Evolutionary conservation across 1,140 invertebrate genomes (phyloP), one percentile per base, ranked within the genome.

Genomic region (Metaphire vulgaris): DNA sequence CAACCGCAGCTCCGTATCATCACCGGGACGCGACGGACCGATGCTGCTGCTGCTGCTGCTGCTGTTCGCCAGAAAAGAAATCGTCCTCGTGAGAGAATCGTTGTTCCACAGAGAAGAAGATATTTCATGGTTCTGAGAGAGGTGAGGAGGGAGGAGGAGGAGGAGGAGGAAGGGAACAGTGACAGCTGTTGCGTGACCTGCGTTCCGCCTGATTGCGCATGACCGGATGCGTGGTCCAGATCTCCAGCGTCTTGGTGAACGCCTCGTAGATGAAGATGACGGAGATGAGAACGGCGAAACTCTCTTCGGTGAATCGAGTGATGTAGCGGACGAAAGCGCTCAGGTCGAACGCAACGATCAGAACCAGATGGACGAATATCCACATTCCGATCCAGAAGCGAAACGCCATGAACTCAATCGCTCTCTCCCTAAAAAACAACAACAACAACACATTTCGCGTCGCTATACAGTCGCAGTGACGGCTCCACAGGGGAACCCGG

Each of bases 251-350:
- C 79, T 90, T 90, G 74, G 85, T 84, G 73, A 90, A 81, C 84
- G 96, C 94, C 90, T 99, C 98, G 84, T 94, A 95, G 84, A 99
- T 97, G 87, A 99, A 99, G 83, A 99, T 99, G 79, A 99, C 92
- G 1, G 97, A 97, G 82, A 99, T 99, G 1, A 99, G 88, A 0
- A 95, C 96, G 28, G 97, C 97, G 87, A 99, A 99, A 85, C 97
- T 98, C 88, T 99, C 97, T 88, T 99, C 97, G 0, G 97, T 99
- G 85, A 99, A 99, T 32, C 97, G 91, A 1, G 97, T 99, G 77
- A 99, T 99, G 84, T 96, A 99, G 83, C 96, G 76, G 81, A 99
- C 97, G 74, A 98, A 89, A 76, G 95, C 95, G 86, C 95, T 97
- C 1, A 96, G 94, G 87, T 99, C 97, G 31, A 97, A 91, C 0